Base-by-base conservation (phyloP, 2,888 invertebrate species). In the Meiosimyza decipiens region DNA sequence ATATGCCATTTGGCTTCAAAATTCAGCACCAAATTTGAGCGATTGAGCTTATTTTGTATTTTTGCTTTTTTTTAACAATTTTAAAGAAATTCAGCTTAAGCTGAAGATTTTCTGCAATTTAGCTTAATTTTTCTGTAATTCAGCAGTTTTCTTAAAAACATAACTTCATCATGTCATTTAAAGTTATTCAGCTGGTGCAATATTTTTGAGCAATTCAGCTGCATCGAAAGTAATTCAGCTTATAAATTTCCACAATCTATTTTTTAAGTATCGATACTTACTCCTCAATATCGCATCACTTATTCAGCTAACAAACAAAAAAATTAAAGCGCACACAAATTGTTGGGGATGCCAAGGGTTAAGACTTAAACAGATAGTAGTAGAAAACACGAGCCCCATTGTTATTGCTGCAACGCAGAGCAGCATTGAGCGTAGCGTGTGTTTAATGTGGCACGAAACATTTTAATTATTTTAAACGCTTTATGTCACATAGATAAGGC, bases 391-490 rank as follows among this genome's bases (percentile, higher is more conserved):
- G 4, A 40, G 15, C 28, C n/a, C 68, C 50, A 16, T 68, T 59
- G 68, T 68, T 57, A 40, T 40, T 50, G 15, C 16, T 59, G 59
- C 59, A 28, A n/a, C 50, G 16, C 72, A 75, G 74, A 64, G 22
- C 22, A 40, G 40, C 40, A 40, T 9, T 6, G 1, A 40, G 40
- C 40, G 40, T 40, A 40, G 40, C 40, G 76, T 78, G 78, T 78
- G 80, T 83, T 83, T 82, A 83, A 83, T 83, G 82, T 80, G 82
- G 82, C 83, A 81, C 81, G 81, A 83, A 82, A 82, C 82, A 83
- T 83, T 82, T 82, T 83, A 83, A 82, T 83, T 83, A 83, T 83
- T 82, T 83, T 83, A 83, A 82, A 83, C 82, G 82, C 80, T 83
- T 82, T 82, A 83, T 83, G 80, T 78, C 81, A 76, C 77, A 81